Conservation (phyloP, 2,113 vertebrate genomes). For the Micronisus gabar region DNA sequence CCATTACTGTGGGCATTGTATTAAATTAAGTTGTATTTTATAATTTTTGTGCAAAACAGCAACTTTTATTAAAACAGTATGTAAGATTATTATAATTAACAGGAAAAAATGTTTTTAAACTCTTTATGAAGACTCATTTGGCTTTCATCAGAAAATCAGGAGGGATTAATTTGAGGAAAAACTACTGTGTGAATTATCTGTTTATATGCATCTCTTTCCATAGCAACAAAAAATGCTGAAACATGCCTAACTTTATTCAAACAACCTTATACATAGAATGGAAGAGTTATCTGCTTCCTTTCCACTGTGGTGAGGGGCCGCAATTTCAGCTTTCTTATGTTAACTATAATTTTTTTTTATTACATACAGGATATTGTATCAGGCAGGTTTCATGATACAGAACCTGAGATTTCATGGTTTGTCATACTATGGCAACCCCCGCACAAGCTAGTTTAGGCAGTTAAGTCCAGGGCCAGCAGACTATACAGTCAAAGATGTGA, state of each 20-base stretch:
- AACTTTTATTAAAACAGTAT: not conserved
- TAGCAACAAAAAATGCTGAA: not conserved
- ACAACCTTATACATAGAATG: not conserved
- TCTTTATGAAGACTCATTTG: not conserved
- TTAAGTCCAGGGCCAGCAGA: not conserved
- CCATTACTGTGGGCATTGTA: not conserved
- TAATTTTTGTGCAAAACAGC: not conserved
- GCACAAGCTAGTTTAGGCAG: not conserved
- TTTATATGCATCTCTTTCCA: not conserved
- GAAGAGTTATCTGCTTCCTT: not conserved
- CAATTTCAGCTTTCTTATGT: not conserved
- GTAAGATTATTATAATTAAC: not conserved
- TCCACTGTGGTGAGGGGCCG: not conserved
- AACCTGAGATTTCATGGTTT: not conserved
- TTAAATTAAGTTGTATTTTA: not conserved
- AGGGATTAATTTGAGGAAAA: not conserved
- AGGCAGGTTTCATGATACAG: not conserved
- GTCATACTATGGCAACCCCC: not conserved
- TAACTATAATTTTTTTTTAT: not conserved
- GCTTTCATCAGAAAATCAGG: not conserved
- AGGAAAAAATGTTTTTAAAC: not conserved
- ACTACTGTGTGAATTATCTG: not conserved
- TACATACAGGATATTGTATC: not conserved
- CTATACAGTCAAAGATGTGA: not conserved
- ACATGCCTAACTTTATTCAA: not conserved